A percentile compares a stretch with the other conserved stretches of the same genome.
Evolutionary conservation across 2,797 vertebrate genomes (phyloP).

Genomic region (Pseudotriccus pelzelni): DNA sequence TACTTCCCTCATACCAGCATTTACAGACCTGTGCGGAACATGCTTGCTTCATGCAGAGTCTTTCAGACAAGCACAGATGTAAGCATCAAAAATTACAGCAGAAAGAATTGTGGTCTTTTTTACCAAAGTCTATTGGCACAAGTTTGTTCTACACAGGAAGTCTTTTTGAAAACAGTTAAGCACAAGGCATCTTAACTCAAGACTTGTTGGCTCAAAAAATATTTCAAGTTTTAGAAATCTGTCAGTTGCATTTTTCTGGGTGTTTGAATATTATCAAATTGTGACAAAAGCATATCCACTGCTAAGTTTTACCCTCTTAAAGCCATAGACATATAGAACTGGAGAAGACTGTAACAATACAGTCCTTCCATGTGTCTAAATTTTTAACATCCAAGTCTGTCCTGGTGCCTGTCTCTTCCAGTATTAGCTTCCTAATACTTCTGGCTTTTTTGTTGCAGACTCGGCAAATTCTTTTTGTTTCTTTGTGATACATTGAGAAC

Average conservation of each 20-base stretch:
- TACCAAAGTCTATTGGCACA: neutral
- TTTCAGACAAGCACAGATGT: neutral
- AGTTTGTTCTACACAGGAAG: neutral
- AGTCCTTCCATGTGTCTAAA: no score
- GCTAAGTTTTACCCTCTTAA: neutral
- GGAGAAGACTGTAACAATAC: neutral
- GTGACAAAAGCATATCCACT: neutral
- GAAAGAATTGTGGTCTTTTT: neutral
- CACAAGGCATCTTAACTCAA: neutral
- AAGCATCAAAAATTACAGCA: neutral
- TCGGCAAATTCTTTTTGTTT: neutral
- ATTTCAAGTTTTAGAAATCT: neutral
- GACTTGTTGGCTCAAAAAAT: neutral
- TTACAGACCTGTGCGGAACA: neutral
- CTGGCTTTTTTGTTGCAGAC: neutral
- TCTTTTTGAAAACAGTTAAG: neutral
- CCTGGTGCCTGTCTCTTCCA: neutral
- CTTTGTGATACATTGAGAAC: neutral
- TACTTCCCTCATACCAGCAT: neutral
- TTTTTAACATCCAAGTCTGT: no score
- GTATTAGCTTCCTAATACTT: neutral
- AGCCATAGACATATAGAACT: neutral
- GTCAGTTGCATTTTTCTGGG: neutral
- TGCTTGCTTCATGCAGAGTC: neutral
- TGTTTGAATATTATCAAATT: neutral